phyloP scores from a whole-genome alignment of 2,113 vertebrate genomes.

The Calonectris borealis region DNA sequence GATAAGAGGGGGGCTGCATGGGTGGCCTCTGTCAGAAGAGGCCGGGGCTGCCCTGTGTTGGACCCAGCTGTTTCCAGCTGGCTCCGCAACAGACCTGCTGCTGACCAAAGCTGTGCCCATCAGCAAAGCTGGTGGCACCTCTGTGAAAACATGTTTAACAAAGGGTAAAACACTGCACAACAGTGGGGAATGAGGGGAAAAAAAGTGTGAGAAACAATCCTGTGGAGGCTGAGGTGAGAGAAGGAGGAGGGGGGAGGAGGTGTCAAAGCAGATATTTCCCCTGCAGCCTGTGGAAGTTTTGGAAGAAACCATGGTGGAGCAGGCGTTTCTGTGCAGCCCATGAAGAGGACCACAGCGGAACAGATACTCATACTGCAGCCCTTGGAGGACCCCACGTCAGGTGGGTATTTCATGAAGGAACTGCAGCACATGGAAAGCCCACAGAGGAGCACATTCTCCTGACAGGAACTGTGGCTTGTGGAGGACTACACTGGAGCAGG shows the following conservation, averaged over 20 bases:
- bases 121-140: background rate
- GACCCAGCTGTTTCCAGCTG: background rate
- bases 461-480: fast-evolving
- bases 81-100: background rate
- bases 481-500: background rate
- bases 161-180: background rate
- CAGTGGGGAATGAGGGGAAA: background rate
- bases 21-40: background rate
- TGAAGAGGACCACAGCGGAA: fast-evolving
- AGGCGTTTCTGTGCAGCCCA: background rate
- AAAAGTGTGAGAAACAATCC: background rate
- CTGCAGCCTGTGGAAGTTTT: background rate
- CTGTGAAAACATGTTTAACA: background rate
- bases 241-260: background rate
- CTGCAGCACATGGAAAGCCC: background rate
- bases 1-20: background rate
- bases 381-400: fast-evolving
- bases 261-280: background rate
- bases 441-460: background rate
- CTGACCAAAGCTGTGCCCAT: background rate
- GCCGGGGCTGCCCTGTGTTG: background rate
- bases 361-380: background rate
- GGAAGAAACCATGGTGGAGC: background rate
- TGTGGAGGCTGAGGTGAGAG: background rate
- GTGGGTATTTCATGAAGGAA: background rate